Percentiles rank a stretch among this genome's conserved stretches.
These are phyloP conservation scores for Hydropotes inermis DNA, from an alignment of 2,113 vertebrate genomes.

Conservation along the genomic window DNA sequence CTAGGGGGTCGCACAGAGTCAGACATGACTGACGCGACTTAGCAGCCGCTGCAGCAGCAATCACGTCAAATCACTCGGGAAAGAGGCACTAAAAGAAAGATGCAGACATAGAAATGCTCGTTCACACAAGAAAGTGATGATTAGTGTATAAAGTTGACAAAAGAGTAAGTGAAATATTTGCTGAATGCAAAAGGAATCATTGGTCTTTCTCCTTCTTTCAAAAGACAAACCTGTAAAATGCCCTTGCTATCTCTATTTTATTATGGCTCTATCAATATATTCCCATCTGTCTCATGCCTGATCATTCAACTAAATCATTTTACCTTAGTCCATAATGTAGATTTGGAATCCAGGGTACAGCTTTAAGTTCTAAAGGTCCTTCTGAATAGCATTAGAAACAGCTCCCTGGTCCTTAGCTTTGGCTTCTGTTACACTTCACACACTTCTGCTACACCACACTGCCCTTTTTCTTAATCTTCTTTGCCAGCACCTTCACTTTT, in stretches of 20 bases:
- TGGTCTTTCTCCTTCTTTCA: not conserved
- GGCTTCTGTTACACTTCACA: not conserved
- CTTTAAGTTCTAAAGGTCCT: not conserved
- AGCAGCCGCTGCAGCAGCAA: not conserved
- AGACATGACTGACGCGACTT: rapidly evolving
- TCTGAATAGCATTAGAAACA: not conserved
- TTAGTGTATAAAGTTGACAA: not conserved
- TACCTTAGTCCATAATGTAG: not conserved
- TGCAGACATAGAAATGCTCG: not conserved
- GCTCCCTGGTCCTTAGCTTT: not conserved
- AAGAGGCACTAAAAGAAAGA: not conserved
- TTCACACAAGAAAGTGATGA: not conserved
- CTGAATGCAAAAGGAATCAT: not conserved
- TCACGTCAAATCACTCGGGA: not conserved
- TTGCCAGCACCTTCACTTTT: not conserved
- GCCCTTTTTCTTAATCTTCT: not conserved
- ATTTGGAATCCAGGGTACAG: not conserved
- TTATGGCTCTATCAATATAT: not conserved
- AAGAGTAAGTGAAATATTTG: not conserved
- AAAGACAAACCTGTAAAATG: not conserved
- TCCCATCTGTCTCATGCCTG: not conserved
- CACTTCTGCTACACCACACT: not conserved
- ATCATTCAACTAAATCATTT: not conserved
- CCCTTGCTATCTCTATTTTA: not conserved
- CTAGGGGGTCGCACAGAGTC: not conserved